Conservation (phyloP, 2,888 invertebrate species). For the Rhagonycha fulva region DNA sequence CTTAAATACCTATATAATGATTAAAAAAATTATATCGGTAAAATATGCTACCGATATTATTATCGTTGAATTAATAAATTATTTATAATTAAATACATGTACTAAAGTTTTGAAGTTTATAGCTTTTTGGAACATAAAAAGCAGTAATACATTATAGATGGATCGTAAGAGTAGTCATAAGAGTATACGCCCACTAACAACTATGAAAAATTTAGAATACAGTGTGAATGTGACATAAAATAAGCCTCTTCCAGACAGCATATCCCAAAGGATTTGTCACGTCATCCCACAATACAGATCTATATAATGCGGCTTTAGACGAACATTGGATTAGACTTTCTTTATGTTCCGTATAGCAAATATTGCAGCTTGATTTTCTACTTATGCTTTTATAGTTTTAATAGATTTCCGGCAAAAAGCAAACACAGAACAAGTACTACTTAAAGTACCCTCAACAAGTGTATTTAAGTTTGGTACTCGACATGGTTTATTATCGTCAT, state of each 20-base stretch:
- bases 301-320: slow-evolving; percentile 28
- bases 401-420: slow-evolving; percentile 18
- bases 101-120: not conserved
- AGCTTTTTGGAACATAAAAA: not conserved
- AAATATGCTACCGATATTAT: not conserved
- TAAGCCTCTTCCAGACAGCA: slow-evolving; percentile 44
- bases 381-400: slow-evolving; percentile 15
- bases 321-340: slow-evolving; percentile 30
- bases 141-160: not conserved
- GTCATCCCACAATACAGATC: slow-evolving; percentile 49
- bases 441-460: slow-evolving; percentile 10
- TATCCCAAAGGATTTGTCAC: slow-evolving; percentile 52
- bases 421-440: slow-evolving; percentile 13
- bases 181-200: slow-evolving; percentile 7
- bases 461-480: slow-evolving; percentile 20
- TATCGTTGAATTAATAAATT: not conserved
- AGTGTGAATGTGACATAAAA: slow-evolving; percentile 48
- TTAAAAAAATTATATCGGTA: not conserved
- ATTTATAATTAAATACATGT: not conserved
- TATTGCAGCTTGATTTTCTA: not conserved
- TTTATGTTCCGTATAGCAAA: slow-evolving; percentile 30
- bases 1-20: not conserved
- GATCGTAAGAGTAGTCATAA: not conserved
- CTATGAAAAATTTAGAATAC: slow-evolving; percentile 44
- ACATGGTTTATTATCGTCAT: slow-evolving; percentile 52